These are phyloP conservation scores for Pinctada fucata DNA, from an alignment of 2,888 invertebrate species.

Conservation along the genomic window DNA sequence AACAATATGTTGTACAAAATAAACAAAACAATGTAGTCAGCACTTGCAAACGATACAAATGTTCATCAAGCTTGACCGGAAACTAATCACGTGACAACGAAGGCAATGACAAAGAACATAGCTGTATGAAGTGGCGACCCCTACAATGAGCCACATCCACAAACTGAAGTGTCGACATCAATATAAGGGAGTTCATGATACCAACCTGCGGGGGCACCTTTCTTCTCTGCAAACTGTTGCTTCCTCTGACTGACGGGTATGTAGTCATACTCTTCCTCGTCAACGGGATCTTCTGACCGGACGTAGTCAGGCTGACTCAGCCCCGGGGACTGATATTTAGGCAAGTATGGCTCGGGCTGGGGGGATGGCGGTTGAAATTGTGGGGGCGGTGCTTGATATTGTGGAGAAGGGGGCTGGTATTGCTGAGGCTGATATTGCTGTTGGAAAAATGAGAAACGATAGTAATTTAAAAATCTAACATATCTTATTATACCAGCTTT, in stretches of 20 bases:
- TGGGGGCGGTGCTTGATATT: constrained; percentile 13
- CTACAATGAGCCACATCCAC: too few relatives aligned
- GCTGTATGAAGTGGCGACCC: too few relatives aligned
- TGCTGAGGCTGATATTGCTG: constrained; percentile 23
- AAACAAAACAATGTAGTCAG: too few relatives aligned
- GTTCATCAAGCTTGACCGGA: too few relatives aligned
- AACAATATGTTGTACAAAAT: too few relatives aligned
- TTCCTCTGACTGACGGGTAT: constrained; percentile 60
- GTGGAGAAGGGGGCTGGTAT: constrained; percentile 34
- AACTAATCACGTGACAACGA: too few relatives aligned
- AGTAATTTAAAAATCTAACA: too few relatives aligned
- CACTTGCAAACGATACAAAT: too few relatives aligned
- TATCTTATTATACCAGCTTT: too few relatives aligned
- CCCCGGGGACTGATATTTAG: constrained; percentile 29
- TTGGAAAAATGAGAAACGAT: background rate
- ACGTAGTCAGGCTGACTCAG: constrained; percentile 39
- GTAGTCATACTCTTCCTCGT: constrained; percentile 55
- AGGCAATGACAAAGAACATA: too few relatives aligned
- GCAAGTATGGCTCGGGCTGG: constrained; percentile 25
- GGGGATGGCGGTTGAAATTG: constrained; percentile 15
- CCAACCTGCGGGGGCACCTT: constrained; percentile 16
- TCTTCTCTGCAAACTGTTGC: constrained; percentile 43
- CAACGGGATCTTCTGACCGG: constrained; percentile 38
- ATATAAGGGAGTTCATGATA: background rate
- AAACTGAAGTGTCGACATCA: too few relatives aligned